Conservation (phyloP, 2,888 invertebrate species). For the Amphipoea oculea region DNA sequence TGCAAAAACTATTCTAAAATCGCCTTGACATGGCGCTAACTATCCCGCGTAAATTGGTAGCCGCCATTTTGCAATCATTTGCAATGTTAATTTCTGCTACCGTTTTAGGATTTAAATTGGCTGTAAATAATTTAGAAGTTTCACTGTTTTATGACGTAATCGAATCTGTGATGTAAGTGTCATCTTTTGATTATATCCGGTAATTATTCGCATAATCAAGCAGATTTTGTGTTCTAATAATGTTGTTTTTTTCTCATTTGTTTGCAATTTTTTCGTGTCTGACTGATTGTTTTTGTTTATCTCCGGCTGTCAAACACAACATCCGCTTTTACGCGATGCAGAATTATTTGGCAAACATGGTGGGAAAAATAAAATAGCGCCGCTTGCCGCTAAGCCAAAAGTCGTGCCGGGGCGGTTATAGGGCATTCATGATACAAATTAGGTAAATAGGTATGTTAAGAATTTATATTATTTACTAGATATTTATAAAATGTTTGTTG, state of each 20-base stretch:
- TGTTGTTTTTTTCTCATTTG: slow-evolving; percentile 11
- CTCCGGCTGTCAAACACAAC: slow-evolving; percentile 5
- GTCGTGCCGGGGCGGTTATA: too few species aligned
- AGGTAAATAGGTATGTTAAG: too few species aligned
- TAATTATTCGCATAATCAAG: slow-evolving; percentile 38
- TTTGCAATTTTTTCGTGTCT: slow-evolving; percentile 15
- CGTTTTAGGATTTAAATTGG: slow-evolving; percentile 61
- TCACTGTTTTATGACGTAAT: slow-evolving; percentile 40
- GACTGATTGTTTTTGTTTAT: slow-evolving; percentile 12
- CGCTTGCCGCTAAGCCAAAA: too few species aligned
- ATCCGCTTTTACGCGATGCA: neutral
- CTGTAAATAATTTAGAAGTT: slow-evolving; percentile 46
- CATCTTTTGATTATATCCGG: slow-evolving; percentile 51
- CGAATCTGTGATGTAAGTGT: slow-evolving; percentile 40
- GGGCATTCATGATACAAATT: neutral
- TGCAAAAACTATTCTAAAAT: slow-evolving; percentile 66
- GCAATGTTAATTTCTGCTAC: slow-evolving; percentile 69
- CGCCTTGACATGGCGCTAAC: slow-evolving; percentile 67
- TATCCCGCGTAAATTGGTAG: slow-evolving; percentile 57
- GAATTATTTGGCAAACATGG: neutral
- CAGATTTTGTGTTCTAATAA: slow-evolving; percentile 26
- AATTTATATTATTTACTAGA: too few species aligned
- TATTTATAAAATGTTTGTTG: too few species aligned
- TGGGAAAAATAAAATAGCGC: neutral
- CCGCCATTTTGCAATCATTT: slow-evolving; percentile 60